Evolutionary conservation across 1,140 invertebrate species (phyloP).

Genomic region (honey bee (Apis mellifera)): Amel_HAv3.1 CM009937.2:9264001-9264500

Average conservation of each 20-base stretch:
- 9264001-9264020: constrained; percentile 5
- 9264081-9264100: constrained; percentile 32
- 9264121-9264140: constrained; percentile 41
- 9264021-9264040: neutral
- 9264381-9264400: neutral
- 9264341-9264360: neutral
- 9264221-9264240: constrained; percentile 6
- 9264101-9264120: constrained; percentile 60
- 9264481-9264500: too few species aligned
- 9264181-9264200: constrained; percentile 54
- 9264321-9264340: neutral
- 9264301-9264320: neutral
- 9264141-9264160: constrained; percentile 17
- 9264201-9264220: constrained; percentile 18
- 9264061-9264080: constrained; percentile 53
- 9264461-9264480: neutral
- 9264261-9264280: neutral
- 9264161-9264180: constrained; percentile 47
- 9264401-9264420: neutral
- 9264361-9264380: neutral
- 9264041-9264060: constrained; percentile 43
- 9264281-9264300: neutral
- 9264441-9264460: neutral
- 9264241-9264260: neutral
- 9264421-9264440: neutral